Evolutionary conservation across 2,888 invertebrate genomes (phyloP).

Genomic region (Drosophila neutralis): DNA sequence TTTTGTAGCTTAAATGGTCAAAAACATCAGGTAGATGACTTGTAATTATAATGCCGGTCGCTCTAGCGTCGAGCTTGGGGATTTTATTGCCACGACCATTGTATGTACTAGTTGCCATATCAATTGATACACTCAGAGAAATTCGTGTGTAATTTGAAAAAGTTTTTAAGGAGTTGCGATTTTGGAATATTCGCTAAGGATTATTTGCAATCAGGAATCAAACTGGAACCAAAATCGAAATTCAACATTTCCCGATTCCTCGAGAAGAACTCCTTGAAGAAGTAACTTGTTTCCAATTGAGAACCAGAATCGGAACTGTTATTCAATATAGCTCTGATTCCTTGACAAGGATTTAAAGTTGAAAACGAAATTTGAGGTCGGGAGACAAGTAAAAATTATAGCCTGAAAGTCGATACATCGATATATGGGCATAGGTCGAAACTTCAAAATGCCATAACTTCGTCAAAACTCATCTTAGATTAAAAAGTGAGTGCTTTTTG

Average conservation of each 20-base stretch:
- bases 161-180: too few relatives aligned
- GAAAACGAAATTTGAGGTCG: too few relatives aligned
- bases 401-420: too few relatives aligned
- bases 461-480: too few relatives aligned
- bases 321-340: background rate
- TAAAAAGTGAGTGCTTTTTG: too few relatives aligned
- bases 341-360: background rate
- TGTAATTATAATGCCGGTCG: conserved; percentile 69
- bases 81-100: conserved; percentile 45
- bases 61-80: conserved; percentile 25
- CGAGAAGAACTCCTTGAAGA: background rate
- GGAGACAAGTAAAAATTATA: too few relatives aligned
- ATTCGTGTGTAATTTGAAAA: background rate
- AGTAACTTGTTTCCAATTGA: background rate
- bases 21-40: conserved; percentile 79
- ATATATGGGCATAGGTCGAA: too few relatives aligned
- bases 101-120: conserved; percentile 39
- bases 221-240: background rate
- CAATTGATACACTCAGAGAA: conserved; percentile 61
- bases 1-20: conserved; percentile 77
- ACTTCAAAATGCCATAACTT: too few relatives aligned
- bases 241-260: background rate
- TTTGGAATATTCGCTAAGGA: background rate
- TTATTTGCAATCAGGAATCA: background rate
- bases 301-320: background rate